Percentiles rank a stretch among this genome's conserved stretches.
These are phyloP conservation scores for Passer montanus DNA, from an alignment of 2,113 vertebrate genomes.

Conservation along the genomic window DNA sequence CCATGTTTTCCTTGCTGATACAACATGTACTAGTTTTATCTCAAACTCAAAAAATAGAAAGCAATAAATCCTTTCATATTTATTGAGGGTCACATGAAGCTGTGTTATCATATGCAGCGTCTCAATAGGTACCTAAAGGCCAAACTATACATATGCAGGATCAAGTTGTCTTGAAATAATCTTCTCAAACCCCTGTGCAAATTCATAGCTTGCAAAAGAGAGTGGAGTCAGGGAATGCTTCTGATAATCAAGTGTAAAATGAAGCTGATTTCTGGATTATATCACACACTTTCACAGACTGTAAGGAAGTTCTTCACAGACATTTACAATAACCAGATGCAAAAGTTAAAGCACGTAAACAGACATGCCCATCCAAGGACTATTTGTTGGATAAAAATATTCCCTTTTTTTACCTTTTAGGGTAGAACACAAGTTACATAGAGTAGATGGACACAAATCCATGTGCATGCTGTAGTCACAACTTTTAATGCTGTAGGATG, in stretches of 20 bases:
- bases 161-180: neutral
- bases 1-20: neutral
- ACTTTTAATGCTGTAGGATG: neutral
- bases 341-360: neutral
- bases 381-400: neutral
- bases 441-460: neutral
- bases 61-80: neutral
- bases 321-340: slow-evolving; percentile 30
- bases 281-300: neutral
- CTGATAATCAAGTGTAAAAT: neutral
- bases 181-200: neutral
- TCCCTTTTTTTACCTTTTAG: slow-evolving; percentile 42
- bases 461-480: fast-evolving
- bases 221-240: neutral
- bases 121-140: neutral
- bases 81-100: neutral
- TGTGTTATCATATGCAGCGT: neutral
- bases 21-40: neutral
- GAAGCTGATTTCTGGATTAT: slow-evolving; percentile 39
- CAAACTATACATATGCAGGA: neutral
- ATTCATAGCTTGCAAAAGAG: neutral
- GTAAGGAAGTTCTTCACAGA: neutral
- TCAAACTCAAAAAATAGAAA: neutral
- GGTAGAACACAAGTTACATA: neutral
- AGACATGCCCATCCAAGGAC: neutral